phyloP scores from a whole-genome alignment of 1,140 invertebrate species.

The Bombus sibiricus region DNA sequence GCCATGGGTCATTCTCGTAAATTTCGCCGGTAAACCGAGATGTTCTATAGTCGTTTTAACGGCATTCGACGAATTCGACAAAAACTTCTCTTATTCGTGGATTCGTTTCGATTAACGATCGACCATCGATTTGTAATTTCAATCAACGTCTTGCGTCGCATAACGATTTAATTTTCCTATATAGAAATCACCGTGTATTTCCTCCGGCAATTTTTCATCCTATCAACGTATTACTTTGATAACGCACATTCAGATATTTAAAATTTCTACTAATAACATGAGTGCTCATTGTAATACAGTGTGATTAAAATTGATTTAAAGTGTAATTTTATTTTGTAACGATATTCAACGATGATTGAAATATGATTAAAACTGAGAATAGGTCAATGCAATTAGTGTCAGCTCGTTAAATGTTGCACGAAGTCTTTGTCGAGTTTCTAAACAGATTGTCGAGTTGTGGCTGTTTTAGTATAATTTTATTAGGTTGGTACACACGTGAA shows the following conservation, averaged over 20 bases:
- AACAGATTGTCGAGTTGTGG: neutral
- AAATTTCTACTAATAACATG: neutral
- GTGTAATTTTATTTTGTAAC: neutral
- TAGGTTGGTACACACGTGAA: too few species aligned
- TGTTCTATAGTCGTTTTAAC: neutral
- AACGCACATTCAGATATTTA: neutral
- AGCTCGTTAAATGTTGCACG: neutral
- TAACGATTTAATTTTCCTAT: neutral
- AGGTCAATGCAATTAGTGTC: too few species aligned
- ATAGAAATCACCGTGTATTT: too few species aligned
- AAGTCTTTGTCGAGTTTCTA: neutral
- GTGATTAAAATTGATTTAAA: neutral
- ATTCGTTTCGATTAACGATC: neutral
- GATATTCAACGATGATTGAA: neutral
- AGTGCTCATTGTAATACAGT: neutral
- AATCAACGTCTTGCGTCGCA: too few species aligned
- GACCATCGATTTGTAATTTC: conserved; percentile 3
- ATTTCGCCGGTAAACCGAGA: neutral
- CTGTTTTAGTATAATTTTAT: neutral
- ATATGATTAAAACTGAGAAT: neutral
- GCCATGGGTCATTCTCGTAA: neutral
- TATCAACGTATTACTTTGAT: neutral
- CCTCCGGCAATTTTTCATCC: neutral
- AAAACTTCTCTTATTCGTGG: neutral
- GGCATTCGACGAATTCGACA: neutral